These are phyloP conservation scores for Callinectes sapidus DNA, from an alignment of 2,888 invertebrate genomes.

Conservation along the genomic window DNA sequence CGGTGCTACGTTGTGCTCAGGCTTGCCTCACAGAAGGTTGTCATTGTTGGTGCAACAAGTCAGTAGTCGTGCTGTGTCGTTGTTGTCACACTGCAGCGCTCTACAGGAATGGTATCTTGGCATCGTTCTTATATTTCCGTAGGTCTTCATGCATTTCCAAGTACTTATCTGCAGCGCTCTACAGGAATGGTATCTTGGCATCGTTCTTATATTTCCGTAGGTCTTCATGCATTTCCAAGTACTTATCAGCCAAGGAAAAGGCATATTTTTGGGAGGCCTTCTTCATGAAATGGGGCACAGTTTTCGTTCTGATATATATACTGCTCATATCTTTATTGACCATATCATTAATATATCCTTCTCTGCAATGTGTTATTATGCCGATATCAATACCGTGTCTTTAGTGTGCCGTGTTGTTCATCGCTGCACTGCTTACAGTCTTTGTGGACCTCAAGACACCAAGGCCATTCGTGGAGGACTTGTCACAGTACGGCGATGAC, in stretches of 20 bases:
- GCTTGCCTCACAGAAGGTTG: background rate
- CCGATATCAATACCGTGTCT: background rate
- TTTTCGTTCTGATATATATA: background rate
- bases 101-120: conserved; percentile 32
- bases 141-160: conserved; percentile 12
- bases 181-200: conserved; percentile 30
- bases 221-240: background rate
- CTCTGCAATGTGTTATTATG: background rate
- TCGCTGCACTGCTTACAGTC: conserved; percentile 80
- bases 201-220: background rate
- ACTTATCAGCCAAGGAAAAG: conserved; percentile 11
- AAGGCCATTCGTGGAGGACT: conserved; percentile 84
- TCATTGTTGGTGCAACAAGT: background rate
- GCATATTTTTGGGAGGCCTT: background rate
- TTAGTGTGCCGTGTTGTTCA: background rate
- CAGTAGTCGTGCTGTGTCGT: background rate
- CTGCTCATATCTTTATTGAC: background rate
- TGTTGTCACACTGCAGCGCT: background rate
- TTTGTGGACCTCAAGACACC: conserved; percentile 91
- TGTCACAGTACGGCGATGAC: conserved; percentile 79
- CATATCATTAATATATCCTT: background rate
- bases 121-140: background rate
- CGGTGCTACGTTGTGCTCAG: background rate
- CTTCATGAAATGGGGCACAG: background rate
- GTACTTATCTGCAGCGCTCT: background rate